These are phyloP conservation scores for Caenorhabditis afra DNA, from an alignment of 2,888 invertebrate species.

Conservation along the genomic window DNA sequence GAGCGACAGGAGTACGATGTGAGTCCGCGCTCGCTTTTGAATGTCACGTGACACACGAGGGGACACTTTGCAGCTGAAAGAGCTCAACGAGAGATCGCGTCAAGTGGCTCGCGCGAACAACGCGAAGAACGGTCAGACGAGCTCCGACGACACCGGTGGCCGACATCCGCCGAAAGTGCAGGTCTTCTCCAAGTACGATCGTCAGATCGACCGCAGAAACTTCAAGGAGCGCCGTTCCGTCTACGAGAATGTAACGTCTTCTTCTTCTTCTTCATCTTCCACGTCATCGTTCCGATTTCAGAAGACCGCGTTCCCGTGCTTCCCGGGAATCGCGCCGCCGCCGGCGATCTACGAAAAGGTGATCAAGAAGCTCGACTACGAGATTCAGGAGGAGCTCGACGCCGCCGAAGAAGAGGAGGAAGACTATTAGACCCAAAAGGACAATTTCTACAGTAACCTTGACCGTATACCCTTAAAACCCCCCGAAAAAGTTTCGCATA, in stretches of 20 bases:
- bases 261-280: too few relatives aligned
- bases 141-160: conserved; percentile 69
- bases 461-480: too few relatives aligned
- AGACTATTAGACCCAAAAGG: conserved; percentile 25
- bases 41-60: neutral
- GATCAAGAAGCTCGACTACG: conserved; percentile 67
- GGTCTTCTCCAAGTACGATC: conserved; percentile 98
- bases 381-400: conserved; percentile 63
- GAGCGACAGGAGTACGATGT: conserved; percentile 80
- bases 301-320: conserved; percentile 77
- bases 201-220: conserved; percentile 93
- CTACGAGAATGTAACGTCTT: conserved; percentile 79
- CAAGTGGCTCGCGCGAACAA: conserved; percentile 77
- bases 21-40: too few relatives aligned
- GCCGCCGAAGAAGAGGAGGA: conserved; percentile 59
- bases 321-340: conserved; percentile 80
- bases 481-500: too few relatives aligned
- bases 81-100: conserved; percentile 80
- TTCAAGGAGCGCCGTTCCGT: conserved; percentile 78
- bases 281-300: too few relatives aligned
- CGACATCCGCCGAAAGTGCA: conserved; percentile 90
- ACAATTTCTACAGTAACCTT: neutral
- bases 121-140: conserved; percentile 75
- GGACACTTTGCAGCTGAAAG: conserved; percentile 74
- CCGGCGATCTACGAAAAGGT: conserved; percentile 72